Evolutionary conservation across 2,113 vertebrate genomes (phyloP).

Genomic region (Isichthys henryi): DNA sequence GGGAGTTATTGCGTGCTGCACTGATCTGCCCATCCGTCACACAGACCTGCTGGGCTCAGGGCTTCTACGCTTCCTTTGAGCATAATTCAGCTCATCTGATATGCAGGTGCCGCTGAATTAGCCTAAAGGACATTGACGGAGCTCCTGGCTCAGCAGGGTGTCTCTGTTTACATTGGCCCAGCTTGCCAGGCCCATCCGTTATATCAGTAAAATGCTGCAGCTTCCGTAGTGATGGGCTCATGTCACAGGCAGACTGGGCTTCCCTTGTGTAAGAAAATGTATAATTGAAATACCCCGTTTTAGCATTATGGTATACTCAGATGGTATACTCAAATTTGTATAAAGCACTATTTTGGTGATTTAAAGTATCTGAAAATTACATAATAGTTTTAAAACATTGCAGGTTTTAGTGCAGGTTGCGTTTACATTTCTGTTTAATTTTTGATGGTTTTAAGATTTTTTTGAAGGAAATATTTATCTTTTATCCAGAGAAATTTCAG

Average conservation of each 20-base stretch:
- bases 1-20: not conserved
- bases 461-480: not conserved
- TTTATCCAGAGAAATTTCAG: not conserved
- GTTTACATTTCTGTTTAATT: not conserved
- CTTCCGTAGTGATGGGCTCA: not conserved
- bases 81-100: conserved; percentile 7
- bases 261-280: not conserved
- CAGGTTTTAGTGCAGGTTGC: not conserved
- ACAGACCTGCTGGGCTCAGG: not conserved
- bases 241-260: not conserved
- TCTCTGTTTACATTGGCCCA: not conserved
- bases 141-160: not conserved
- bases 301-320: not conserved
- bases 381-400: not conserved
- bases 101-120: not conserved
- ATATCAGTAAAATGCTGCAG: not conserved
- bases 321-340: not conserved
- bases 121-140: not conserved
- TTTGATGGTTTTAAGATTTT: not conserved
- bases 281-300: not conserved
- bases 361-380: not conserved
- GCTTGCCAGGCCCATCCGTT: not conserved
- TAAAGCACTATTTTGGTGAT: not conserved
- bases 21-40: not conserved
- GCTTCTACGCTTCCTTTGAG: not conserved